Conservation (phyloP, 2,797 vertebrate genomes). For the Allobates femoralis region DNA sequence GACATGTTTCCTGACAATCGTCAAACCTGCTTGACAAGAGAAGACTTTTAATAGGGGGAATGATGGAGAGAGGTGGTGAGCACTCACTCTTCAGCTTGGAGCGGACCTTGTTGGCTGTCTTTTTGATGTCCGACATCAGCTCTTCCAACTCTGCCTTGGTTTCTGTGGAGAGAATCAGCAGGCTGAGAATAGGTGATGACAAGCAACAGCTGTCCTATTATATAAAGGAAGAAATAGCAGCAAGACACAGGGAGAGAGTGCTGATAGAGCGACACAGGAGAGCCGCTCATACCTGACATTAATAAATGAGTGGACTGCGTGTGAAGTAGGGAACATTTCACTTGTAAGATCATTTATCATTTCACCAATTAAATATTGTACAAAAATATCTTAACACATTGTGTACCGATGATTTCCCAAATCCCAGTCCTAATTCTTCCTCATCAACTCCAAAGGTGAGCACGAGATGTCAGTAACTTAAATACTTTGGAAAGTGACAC, state of each 20-base stretch:
- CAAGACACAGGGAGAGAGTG: background rate
- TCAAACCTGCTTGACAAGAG: background rate
- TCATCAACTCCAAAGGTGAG: too few species aligned
- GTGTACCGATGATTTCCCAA: background rate
- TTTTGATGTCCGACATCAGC: conserved; percentile 95
- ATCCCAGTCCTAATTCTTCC: background rate
- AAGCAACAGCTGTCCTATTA: conserved; percentile 45
- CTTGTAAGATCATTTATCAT: background rate
- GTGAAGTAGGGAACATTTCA: background rate
- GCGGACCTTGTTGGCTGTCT: conserved; percentile 94
- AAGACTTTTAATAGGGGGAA: background rate
- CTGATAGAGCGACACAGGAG: conserved; percentile 16
- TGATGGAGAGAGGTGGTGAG: conserved; percentile 17
- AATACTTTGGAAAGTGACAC: too few species aligned
- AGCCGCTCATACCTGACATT: background rate
- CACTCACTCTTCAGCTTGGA: conserved; percentile 97
- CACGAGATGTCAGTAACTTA: too few species aligned
- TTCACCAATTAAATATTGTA: background rate
- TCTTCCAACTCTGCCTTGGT: conserved; percentile 93
- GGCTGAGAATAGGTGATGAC: conserved; percentile 39
- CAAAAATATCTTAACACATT: background rate
- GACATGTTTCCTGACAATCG: background rate
- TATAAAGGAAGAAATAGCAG: conserved; percentile 24
- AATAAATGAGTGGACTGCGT: background rate
- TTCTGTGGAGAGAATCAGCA: conserved; percentile 74